A percentile compares a stretch with the other conserved stretches of the same genome.
Evolutionary conservation across 2,888 invertebrate genomes (phyloP).

Genomic region (Mellilla xanthometata): DNA sequence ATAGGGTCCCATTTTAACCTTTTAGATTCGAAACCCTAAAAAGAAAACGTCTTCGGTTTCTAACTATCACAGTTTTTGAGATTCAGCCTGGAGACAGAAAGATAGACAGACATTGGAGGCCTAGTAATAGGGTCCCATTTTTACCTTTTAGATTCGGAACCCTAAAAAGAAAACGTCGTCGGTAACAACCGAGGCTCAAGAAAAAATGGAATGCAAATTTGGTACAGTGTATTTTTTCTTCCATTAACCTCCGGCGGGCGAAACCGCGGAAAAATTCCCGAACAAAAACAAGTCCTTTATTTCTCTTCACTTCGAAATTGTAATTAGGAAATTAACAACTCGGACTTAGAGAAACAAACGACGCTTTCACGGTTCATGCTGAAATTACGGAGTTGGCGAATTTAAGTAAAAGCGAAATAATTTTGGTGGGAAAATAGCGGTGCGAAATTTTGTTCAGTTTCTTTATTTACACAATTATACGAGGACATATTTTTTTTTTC

Average conservation of each 20-base stretch:
- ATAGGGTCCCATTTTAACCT: too few species aligned
- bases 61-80: too few species aligned
- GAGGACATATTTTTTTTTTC: too few species aligned
- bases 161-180: slow-evolving; percentile 9
- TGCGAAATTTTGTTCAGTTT: slow-evolving; percentile 11
- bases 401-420: slow-evolving; percentile 43
- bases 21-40: too few species aligned
- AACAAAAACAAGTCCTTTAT: slow-evolving; percentile 72
- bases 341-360: slow-evolving; percentile 70
- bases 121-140: too few species aligned
- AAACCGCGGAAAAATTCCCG: slow-evolving; percentile 53
- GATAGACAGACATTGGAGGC: too few species aligned
- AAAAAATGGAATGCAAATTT: slow-evolving; percentile 81
- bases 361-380: slow-evolving; percentile 59
- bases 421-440: slow-evolving; percentile 21
- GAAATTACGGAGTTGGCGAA: slow-evolving; percentile 53
- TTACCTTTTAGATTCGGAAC: too few species aligned
- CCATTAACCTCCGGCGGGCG: slow-evolving; percentile 71
- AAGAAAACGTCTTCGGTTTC: too few species aligned
- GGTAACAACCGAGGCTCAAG: slow-evolving; percentile 34
- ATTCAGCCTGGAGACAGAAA: too few species aligned
- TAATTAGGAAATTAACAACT: slow-evolving; percentile 80
- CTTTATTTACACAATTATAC: too few species aligned
- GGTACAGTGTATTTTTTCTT: slow-evolving; percentile 78
- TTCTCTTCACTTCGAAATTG: slow-evolving; percentile 53